phyloP scores from a whole-genome alignment of 2,888 invertebrate genomes.

The Xylota sylvarum region DNA sequence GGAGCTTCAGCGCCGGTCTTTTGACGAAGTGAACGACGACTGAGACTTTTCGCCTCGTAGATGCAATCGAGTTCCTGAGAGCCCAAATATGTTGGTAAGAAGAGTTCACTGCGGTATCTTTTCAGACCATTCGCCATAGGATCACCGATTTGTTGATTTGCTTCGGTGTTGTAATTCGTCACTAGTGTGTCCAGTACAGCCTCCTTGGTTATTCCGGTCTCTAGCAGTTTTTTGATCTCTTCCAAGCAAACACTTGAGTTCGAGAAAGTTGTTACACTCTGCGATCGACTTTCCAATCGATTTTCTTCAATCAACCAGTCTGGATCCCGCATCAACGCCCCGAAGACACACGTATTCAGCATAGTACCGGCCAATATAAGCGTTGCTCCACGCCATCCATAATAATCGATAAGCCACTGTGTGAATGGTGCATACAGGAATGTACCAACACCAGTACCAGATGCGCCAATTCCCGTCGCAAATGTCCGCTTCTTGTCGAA shows the following conservation, averaged over 20 bases:
- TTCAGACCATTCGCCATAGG: conserved; percentile 81
- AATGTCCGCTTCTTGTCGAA: conserved; percentile 94
- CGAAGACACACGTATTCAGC: conserved; percentile 93
- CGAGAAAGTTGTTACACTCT: conserved; percentile 84
- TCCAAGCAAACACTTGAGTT: conserved; percentile 84
- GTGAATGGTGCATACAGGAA: conserved; percentile 95
- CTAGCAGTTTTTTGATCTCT: conserved; percentile 88
- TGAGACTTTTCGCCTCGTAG: conserved; percentile 82
- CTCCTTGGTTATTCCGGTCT: conserved; percentile 87
- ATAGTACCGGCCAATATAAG: conserved; percentile 93
- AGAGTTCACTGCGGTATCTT: conserved; percentile 83
- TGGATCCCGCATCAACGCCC: conserved; percentile 94
- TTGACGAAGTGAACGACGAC: conserved; percentile 83
- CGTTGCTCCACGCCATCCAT: conserved; percentile 94
- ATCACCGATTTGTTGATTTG: conserved; percentile 84
- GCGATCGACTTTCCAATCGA: conserved; percentile 84
- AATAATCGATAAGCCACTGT: conserved; percentile 89
- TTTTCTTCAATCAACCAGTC: conserved; percentile 88
- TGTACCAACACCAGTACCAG: conserved; percentile 95
- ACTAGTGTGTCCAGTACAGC: conserved; percentile 84
- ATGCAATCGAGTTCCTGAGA: conserved; percentile 82
- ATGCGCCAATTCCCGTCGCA: conserved; percentile 94
- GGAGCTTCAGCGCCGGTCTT: conserved; percentile 82
- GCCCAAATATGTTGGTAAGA: conserved; percentile 83
- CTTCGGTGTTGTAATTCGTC: conserved; percentile 84